phyloP scores from a whole-genome alignment of 1,140 invertebrate genomes.

The Brachionus plicatilis region DNA sequence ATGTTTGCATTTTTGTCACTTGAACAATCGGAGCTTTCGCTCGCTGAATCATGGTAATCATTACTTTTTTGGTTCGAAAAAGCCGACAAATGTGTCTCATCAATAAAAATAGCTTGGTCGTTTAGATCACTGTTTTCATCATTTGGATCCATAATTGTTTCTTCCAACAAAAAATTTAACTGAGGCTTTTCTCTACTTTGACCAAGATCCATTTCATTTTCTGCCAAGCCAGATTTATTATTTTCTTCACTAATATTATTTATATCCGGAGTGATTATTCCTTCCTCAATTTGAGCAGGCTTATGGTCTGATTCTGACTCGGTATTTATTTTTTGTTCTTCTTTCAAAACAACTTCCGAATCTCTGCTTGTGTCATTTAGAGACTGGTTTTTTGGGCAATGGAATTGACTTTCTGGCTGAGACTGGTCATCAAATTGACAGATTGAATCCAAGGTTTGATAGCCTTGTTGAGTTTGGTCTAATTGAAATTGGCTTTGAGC shows the following conservation, averaged over 20 bases:
- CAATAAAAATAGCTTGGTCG: slow-evolving; percentile 14
- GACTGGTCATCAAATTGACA: neutral
- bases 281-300: neutral
- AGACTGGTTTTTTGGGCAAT: too few species aligned
- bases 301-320: neutral
- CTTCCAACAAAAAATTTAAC: neutral
- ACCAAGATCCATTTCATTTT: neutral
- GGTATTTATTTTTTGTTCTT: neutral
- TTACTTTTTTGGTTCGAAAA: neutral
- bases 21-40: neutral
- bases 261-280: neutral
- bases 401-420: neutral
- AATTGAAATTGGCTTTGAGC: neutral
- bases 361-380: neutral
- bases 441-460: neutral
- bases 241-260: neutral
- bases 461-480: neutral
- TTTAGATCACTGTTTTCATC: neutral
- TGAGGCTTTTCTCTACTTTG: neutral
- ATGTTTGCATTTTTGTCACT: neutral
- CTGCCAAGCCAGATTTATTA: neutral
- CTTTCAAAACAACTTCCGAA: neutral
- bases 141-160: neutral
- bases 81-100: neutral
- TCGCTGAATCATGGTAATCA: neutral